Evolutionary conservation across 2,888 invertebrate genomes (phyloP).

Genomic region (Panorpa germanica): DNA sequence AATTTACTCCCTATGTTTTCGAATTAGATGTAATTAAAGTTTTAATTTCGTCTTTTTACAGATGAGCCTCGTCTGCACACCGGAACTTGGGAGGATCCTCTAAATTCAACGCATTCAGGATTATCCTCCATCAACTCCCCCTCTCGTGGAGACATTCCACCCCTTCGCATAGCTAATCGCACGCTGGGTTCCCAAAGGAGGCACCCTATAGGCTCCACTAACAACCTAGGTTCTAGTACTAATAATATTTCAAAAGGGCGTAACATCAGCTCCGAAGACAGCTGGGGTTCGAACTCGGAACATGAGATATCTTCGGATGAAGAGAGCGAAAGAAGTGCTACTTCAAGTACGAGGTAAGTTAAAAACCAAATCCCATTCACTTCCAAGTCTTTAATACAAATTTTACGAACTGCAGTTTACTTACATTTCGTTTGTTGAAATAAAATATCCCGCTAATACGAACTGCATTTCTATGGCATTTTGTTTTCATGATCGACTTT

Average conservation of each 20-base stretch:
- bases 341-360: slow-evolving; percentile 15
- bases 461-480: too few relatives aligned
- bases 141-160: slow-evolving; percentile 20
- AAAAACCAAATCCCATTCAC: slow-evolving; percentile 14
- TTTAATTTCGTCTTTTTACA: slow-evolving; percentile 22
- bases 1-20: too few relatives aligned
- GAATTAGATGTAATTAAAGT: too few relatives aligned
- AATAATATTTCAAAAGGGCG: slow-evolving; percentile 20
- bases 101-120: slow-evolving; percentile 14
- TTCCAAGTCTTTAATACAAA: slow-evolving; percentile 23
- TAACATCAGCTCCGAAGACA: slow-evolving; percentile 34
- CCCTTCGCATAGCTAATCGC: too few relatives aligned
- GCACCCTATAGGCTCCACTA: too few relatives aligned
- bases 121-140: slow-evolving; percentile 13
- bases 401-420: slow-evolving; percentile 5
- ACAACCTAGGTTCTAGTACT: too few relatives aligned
- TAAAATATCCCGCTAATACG: too few relatives aligned
- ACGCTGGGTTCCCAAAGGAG: too few relatives aligned
- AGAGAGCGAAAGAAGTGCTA: slow-evolving; percentile 30
- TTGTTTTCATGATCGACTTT: too few relatives aligned
- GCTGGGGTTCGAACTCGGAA: slow-evolving; percentile 42
- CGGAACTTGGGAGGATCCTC: slow-evolving; percentile 59
- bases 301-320: slow-evolving; percentile 42
- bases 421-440: slow-evolving; percentile 1
- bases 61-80: slow-evolving; percentile 63